These are phyloP conservation scores for Platycheirus albimanus DNA, from an alignment of 2,888 invertebrate genomes.

Conservation along the genomic window DNA sequence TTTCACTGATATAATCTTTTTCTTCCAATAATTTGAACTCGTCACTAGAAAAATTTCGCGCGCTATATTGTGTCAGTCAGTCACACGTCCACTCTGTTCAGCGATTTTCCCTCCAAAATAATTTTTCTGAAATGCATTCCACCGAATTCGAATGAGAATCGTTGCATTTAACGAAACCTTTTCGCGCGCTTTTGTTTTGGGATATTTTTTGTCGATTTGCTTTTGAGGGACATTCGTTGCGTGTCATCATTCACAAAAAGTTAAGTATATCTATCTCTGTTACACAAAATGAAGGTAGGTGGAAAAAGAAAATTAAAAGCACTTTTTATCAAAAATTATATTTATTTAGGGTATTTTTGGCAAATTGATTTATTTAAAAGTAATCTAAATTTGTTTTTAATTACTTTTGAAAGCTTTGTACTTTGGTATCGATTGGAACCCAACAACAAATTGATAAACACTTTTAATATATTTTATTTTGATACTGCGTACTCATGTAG, in stretches of 20 bases:
- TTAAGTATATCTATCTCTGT: conserved; percentile 23
- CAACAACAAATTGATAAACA: no score
- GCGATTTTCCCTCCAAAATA: conserved; percentile 81
- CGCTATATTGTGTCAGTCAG: conserved; percentile 55
- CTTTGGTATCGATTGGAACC: no score
- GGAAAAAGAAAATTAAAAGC: not conserved
- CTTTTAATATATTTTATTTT: no score
- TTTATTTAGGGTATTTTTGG: no score
- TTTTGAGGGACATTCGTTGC: conserved; percentile 54
- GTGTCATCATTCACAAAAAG: conserved; percentile 50
- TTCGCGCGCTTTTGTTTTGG: conserved; percentile 78
- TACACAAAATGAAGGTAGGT: not conserved
- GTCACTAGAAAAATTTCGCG: conserved; percentile 46
- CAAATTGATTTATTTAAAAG: no score
- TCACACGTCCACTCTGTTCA: conserved; percentile 76
- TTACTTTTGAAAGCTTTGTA: no score
- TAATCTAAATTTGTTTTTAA: no score
- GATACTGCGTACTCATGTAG: no score
- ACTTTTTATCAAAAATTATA: no score
- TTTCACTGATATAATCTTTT: conserved; percentile 8
- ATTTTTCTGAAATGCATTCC: conserved; percentile 69
- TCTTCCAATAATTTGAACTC: conserved; percentile 9
- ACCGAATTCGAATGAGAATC: conserved; percentile 35
- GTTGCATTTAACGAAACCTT: conserved; percentile 72
- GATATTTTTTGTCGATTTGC: conserved; percentile 52